Evolutionary conservation across 2,797 vertebrate species (phyloP).

Genomic region (Coccyzus lansbergi): DNA sequence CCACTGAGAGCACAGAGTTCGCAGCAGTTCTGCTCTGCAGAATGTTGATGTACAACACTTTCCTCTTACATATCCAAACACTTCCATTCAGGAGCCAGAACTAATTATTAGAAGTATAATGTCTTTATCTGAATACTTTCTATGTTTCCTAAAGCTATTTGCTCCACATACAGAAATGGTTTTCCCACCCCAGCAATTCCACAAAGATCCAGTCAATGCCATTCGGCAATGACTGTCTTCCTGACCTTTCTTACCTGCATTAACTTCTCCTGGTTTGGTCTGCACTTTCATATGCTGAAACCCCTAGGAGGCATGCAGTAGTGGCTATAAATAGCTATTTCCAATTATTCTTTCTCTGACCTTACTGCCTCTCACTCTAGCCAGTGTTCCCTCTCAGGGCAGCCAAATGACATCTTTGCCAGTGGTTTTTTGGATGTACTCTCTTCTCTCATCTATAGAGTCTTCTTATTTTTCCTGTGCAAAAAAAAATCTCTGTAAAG

Average conservation of each 20-base stretch:
- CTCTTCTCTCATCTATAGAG: background rate
- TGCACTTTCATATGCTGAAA: constrained; percentile 26
- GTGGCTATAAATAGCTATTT: constrained; percentile 65
- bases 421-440: background rate
- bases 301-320: constrained; percentile 6
- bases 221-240: background rate
- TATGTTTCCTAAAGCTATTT: background rate
- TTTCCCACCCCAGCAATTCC: background rate
- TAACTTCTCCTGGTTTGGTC: constrained; percentile 7
- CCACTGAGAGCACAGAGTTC: background rate
- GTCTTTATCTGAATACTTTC: background rate
- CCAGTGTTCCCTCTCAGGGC: constrained; percentile 5
- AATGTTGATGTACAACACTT: background rate
- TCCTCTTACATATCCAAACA: background rate
- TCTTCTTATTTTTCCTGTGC: background rate
- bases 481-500: background rate
- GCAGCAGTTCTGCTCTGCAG: background rate
- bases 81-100: background rate
- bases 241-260: constrained; percentile 19
- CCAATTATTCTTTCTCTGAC: constrained; percentile 58
- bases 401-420: constrained; percentile 49
- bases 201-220: background rate
- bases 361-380: constrained; percentile 45
- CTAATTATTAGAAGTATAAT: background rate
- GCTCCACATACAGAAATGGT: background rate